phyloP scores from a whole-genome alignment of 2,888 invertebrate genomes.

The Hydrotaea cyrtoneurina region DNA sequence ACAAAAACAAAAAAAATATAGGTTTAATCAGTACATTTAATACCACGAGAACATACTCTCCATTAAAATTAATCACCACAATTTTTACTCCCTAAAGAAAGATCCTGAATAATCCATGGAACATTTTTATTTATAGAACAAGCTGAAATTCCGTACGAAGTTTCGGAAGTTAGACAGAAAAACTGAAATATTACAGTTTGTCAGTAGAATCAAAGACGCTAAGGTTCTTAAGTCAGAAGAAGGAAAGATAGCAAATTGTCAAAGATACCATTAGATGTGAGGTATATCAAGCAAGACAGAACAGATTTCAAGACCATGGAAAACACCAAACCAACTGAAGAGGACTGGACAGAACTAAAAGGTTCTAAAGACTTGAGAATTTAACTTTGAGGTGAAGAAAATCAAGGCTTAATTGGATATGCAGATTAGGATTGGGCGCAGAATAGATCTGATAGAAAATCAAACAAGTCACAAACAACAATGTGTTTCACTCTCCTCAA shows the following conservation, averaged over 20 bases:
- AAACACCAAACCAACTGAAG: slow-evolving; percentile 51
- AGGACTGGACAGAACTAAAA: slow-evolving; percentile 56
- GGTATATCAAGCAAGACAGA: too few relatives aligned
- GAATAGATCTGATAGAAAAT: slow-evolving; percentile 50
- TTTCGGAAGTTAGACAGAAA: slow-evolving; percentile 45
- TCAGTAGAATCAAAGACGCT: slow-evolving; percentile 20
- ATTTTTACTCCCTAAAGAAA: too few relatives aligned
- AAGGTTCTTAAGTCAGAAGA: slow-evolving; percentile 56
- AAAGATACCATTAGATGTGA: too few relatives aligned
- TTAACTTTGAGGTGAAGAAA: slow-evolving; percentile 26
- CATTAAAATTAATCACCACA: too few relatives aligned
- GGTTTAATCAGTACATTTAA: too few relatives aligned
- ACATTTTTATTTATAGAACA: too few relatives aligned
- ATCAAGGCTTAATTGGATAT: slow-evolving; percentile 41
- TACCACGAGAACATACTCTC: too few relatives aligned
- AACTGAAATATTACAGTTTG: slow-evolving; percentile 38
- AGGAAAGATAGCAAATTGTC: too few relatives aligned
- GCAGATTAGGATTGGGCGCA: slow-evolving; percentile 63
- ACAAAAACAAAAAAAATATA: too few relatives aligned
- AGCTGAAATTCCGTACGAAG: slow-evolving; percentile 62
- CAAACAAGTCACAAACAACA: slow-evolving; percentile 41
- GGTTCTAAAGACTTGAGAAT: slow-evolving; percentile 12
- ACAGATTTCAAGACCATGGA: too few relatives aligned
- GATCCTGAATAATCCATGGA: too few relatives aligned
- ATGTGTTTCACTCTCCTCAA: slow-evolving; percentile 36